phyloP scores from a whole-genome alignment of 2,888 invertebrate genomes.

The Eupsilia transversa region DNA sequence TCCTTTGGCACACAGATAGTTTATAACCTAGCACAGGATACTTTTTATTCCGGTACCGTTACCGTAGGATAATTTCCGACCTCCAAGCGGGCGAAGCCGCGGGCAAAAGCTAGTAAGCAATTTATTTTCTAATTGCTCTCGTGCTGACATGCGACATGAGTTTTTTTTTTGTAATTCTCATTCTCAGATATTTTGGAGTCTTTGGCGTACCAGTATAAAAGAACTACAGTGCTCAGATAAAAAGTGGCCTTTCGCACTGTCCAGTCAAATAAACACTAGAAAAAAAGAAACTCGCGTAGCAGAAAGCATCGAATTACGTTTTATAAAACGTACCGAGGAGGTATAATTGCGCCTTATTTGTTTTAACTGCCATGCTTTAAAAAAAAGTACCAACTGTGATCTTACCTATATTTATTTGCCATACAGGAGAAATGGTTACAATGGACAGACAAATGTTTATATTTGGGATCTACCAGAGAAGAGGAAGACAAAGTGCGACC shows the following conservation, averaged over 20 bases:
- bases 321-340: conserved; percentile 51
- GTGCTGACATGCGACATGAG: not conserved
- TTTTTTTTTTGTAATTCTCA: conserved; percentile 3
- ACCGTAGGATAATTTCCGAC: no score
- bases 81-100: no score
- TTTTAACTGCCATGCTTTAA: not conserved
- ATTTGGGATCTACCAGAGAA: conserved; percentile 87
- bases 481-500: conserved; percentile 76
- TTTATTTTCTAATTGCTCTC: not conserved
- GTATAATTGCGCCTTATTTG: conserved; percentile 14
- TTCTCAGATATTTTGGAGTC: conserved; percentile 90
- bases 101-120: not conserved
- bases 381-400: not conserved
- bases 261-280: conserved; percentile 30
- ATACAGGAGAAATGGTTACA: conserved; percentile 35
- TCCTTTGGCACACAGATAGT: no score
- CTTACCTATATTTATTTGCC: not conserved
- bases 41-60: no score
- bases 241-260: conserved; percentile 58
- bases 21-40: no score
- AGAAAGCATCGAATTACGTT: conserved; percentile 52
- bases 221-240: conserved; percentile 72
- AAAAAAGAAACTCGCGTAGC: conserved; percentile 20
- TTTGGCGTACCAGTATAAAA: conserved; percentile 90
- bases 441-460: conserved; percentile 91